A percentile compares a stretch with the other conserved stretches of the same genome.
Evolutionary conservation across 2,888 invertebrate species (phyloP).

Genomic region (Polymixis flavicincta): DNA sequence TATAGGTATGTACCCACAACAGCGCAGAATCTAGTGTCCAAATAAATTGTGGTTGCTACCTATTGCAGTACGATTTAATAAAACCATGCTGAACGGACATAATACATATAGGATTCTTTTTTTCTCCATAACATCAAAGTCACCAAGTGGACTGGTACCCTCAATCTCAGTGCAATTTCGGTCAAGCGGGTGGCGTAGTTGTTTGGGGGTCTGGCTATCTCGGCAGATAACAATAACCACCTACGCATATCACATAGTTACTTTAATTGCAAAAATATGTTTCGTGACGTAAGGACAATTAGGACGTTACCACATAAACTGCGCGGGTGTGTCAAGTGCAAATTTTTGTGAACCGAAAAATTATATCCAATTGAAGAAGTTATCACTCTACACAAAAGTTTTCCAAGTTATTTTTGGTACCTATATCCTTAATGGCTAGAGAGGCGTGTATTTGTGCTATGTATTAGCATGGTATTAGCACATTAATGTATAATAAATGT

Average conservation of each 20-base stretch:
- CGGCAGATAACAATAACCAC: slow-evolving; percentile 13
- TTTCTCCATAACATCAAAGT: neutral
- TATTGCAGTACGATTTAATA: neutral
- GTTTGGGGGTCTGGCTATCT: slow-evolving; percentile 1
- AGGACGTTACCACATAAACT: neutral
- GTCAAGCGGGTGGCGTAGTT: neutral
- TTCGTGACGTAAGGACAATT: slow-evolving; percentile 26
- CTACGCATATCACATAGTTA: slow-evolving; percentile 9
- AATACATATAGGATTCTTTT: neutral
- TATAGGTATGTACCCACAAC: neutral
- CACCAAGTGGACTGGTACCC: neutral
- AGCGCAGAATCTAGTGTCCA: neutral
- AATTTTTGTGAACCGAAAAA: slow-evolving; percentile 23
- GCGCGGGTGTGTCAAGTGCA: slow-evolving; percentile 44
- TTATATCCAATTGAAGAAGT: slow-evolving; percentile 15
- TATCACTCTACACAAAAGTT: slow-evolving; percentile 43
- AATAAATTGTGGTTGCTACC: neutral
- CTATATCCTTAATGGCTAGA: slow-evolving; percentile 31
- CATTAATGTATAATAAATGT: neutral
- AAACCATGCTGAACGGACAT: neutral
- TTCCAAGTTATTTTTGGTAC: slow-evolving; percentile 25
- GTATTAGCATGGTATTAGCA: slow-evolving; percentile 5
- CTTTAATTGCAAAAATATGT: slow-evolving; percentile 23
- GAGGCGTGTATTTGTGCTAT: slow-evolving; percentile 8
- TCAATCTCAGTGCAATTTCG: neutral